Evolutionary conservation across 2,888 invertebrate genomes (phyloP), one percentile per base, ranked within the genome.

Genomic region (Drosophila picticornis): DNA sequence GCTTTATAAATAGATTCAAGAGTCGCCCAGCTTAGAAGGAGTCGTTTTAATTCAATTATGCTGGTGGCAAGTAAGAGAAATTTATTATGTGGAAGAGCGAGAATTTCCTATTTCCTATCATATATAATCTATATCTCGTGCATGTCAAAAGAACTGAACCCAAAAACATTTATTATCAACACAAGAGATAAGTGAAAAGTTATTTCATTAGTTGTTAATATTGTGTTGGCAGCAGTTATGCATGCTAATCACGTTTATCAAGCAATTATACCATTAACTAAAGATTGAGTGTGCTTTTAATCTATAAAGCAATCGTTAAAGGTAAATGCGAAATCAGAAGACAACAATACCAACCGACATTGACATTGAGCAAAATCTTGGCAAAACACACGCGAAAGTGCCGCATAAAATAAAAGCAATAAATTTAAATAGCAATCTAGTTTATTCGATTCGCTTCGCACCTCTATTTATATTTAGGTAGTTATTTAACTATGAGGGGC

Each of bases 301-400:
- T 67, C 63, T 59, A 57, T 51, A 68, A 67, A 60, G 57, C 31
- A 70, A 66, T 38, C 60, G 50, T 50, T 59, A 68, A 61, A 60
- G 40, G 7, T 53, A 60, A 59, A 69, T 68, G 38, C 43, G 31
- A 59, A 59, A 50, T 6, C 48, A 27, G 51, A 65, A 70, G 46
- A 51, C 46, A 57, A 61, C 32, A 70, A 61, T 52, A 57, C 46
- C 34, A 25, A 69, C 34, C 78, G 75, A 72, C 75, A 89, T 88
- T 84, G 77, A 77, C 88, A 81, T 84, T 84, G 85, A 74, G 62
- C 68, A 61, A 71, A 72, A 62, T 73, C 70, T 80, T 80, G 80
- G 72, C 77, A 80, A 83, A 74, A 48, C 72, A 56, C 84, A 88
- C 86, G 80, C 73, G 72, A 82, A 72, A 67, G 61, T 73, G 53